phyloP scores from a whole-genome alignment of 2,113 vertebrate species.

The Cercopithecus mona region DNA sequence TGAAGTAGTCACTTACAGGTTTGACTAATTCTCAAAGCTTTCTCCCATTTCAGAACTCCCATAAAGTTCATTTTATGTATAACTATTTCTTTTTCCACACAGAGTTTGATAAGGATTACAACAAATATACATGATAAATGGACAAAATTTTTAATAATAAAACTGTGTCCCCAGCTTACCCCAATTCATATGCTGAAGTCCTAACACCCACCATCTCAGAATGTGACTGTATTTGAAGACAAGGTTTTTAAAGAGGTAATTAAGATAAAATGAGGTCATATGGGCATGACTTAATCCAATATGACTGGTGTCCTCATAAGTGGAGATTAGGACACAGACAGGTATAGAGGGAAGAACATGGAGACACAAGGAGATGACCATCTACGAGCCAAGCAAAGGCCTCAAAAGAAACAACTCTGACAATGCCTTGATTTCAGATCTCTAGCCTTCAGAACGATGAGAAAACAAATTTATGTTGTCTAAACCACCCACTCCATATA shows the following conservation, averaged over 20 bases:
- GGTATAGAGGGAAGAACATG: not conserved
- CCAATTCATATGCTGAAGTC: not conserved
- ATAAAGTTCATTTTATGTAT: not conserved
- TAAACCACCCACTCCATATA: not conserved
- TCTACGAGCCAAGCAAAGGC: not conserved
- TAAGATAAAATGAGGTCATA: not conserved
- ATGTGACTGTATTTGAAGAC: not conserved
- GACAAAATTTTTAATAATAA: not conserved
- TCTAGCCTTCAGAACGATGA: not conserved
- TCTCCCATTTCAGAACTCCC: not conserved
- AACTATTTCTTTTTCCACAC: not conserved
- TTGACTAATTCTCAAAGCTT: constrained; percentile 25
- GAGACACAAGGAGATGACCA: not conserved
- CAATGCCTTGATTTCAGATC: not conserved
- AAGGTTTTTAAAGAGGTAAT: constrained; percentile 1
- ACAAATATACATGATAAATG: not conserved
- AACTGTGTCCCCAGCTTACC: not conserved
- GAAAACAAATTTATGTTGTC: not conserved
- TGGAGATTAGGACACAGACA: not conserved
- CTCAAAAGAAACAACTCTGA: not conserved
- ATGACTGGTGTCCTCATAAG: not conserved
- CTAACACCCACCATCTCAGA: not conserved
- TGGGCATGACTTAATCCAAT: not conserved
- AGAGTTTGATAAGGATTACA: not conserved
- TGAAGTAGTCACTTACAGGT: not conserved